These are phyloP conservation scores for Hypotaenidia philippensis DNA, from an alignment of 2,797 vertebrate genomes.

Conservation along the genomic window DNA sequence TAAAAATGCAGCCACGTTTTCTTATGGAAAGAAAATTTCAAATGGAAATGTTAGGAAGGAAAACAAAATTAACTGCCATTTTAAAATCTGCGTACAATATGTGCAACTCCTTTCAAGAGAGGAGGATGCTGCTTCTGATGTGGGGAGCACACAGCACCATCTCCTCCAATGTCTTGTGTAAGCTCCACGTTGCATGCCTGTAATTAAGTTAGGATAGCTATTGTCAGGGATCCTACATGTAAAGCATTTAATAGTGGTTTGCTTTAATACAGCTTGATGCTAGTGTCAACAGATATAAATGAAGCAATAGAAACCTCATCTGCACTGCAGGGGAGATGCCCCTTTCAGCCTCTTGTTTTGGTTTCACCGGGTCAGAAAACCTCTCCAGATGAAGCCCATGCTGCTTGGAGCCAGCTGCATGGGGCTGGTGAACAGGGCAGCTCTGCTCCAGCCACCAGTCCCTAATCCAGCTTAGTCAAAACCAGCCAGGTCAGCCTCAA, in stretches of 20 bases:
- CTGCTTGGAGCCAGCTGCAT: accelerated
- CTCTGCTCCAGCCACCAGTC: not conserved
- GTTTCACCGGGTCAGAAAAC: conserved; percentile 11
- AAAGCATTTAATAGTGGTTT: not conserved
- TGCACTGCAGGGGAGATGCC: not conserved
- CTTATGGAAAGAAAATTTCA: not conserved
- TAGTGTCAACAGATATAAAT: not conserved
- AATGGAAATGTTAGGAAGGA: not conserved
- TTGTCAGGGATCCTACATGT: not conserved
- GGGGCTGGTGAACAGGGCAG: not conserved
- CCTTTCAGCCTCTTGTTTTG: not conserved
- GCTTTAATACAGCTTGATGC: not conserved
- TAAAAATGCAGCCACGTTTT: not conserved
- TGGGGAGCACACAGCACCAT: not conserved
- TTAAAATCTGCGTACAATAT: not conserved
- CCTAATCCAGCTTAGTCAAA: not conserved
- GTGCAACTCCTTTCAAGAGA: not conserved
- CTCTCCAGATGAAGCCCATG: not conserved
- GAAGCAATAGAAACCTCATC: not conserved
- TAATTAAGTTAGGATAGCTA: not conserved
- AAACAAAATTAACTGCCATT: not conserved
- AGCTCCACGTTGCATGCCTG: not conserved
- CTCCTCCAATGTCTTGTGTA: not conserved
- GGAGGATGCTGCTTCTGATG: not conserved
- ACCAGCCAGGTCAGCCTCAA: not conserved